Evolutionary conservation across 2,797 vertebrate genomes (phyloP).

Genomic region (Acomys russatus): DNA sequence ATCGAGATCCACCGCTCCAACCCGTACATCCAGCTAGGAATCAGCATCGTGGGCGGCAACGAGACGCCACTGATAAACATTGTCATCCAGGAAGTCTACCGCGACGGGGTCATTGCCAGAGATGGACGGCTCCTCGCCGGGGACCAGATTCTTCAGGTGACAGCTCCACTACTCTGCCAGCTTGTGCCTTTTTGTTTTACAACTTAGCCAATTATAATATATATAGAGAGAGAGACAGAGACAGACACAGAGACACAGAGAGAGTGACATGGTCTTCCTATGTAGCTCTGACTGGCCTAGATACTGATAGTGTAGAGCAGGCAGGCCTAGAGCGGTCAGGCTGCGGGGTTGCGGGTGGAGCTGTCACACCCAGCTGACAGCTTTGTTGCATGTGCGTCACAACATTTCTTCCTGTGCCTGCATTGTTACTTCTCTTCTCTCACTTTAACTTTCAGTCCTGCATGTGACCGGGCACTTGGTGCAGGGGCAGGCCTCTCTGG

Average conservation of each 20-base stretch:
- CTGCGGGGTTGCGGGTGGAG: not conserved
- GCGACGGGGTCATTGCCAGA: conserved; percentile 97
- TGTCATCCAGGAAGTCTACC: conserved; percentile 99
- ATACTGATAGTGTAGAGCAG: not conserved
- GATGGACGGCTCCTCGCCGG: conserved; percentile 98
- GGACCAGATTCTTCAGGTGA: conserved; percentile 98
- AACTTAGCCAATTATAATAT: conserved; percentile 20
- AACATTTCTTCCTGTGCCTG: not conserved
- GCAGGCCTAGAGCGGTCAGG: not conserved
- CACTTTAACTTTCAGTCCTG: not conserved
- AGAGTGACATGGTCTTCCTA: not conserved
- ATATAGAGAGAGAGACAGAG: too few species aligned
- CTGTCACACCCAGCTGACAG: not conserved
- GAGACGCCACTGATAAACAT: conserved; percentile 99
- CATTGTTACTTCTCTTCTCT: not conserved
- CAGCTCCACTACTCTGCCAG: conserved; percentile 72
- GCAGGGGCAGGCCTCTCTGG: not conserved
- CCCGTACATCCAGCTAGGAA: conserved; percentile 97
- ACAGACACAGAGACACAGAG: too few species aligned
- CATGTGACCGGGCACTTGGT: not conserved
- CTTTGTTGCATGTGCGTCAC: conserved; percentile 57
- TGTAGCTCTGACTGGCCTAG: not conserved
- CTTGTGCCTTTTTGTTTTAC: conserved; percentile 74
- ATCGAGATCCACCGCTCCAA: conserved; percentile 98
- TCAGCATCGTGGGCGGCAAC: conserved; percentile 98